Percentiles rank a stretch among this genome's conserved stretches.
phyloP scores from a whole-genome alignment of 2,113 vertebrate genomes.

The Anser brachyrhynchus region DNA sequence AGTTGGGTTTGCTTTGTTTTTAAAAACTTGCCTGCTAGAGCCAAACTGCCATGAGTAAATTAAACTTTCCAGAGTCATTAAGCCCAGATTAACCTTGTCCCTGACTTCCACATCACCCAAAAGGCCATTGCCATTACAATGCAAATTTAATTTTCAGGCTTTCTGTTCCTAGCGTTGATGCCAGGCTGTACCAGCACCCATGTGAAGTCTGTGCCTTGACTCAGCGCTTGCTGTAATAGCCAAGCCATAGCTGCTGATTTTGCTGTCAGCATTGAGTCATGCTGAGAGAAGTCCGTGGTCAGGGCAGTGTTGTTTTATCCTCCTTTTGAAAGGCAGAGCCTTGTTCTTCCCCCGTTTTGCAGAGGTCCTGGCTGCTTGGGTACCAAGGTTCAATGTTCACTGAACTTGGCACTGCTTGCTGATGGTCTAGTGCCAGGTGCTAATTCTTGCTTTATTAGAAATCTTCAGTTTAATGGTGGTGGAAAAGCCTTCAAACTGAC shows the following conservation, averaged over 20 bases:
- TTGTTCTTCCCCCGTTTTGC: fast-evolving
- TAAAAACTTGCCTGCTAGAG: neutral
- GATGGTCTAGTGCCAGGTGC: neutral
- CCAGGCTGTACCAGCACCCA: neutral
- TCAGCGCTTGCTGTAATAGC: neutral
- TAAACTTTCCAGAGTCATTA: neutral
- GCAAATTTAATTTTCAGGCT: neutral
- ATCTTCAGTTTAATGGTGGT: neutral
- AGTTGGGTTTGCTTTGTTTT: neutral
- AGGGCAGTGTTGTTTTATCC: neutral
- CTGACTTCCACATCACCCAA: neutral
- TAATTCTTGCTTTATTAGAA: neutral
- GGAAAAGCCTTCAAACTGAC: neutral
- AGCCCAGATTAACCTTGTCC: neutral
- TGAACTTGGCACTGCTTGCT: neutral
- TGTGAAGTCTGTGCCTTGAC: neutral
- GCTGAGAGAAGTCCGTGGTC: neutral
- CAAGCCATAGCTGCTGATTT: neutral
- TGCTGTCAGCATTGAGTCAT: neutral
- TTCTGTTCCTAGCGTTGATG: neutral
- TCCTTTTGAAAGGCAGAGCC: neutral
- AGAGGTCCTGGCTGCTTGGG: neutral
- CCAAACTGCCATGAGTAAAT: neutral
- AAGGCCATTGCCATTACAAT: neutral
- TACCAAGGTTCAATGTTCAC: neutral